These are phyloP conservation scores for Heptranchias perlo DNA, from an alignment of 2,113 vertebrate genomes.

Conservation along the genomic window DNA sequence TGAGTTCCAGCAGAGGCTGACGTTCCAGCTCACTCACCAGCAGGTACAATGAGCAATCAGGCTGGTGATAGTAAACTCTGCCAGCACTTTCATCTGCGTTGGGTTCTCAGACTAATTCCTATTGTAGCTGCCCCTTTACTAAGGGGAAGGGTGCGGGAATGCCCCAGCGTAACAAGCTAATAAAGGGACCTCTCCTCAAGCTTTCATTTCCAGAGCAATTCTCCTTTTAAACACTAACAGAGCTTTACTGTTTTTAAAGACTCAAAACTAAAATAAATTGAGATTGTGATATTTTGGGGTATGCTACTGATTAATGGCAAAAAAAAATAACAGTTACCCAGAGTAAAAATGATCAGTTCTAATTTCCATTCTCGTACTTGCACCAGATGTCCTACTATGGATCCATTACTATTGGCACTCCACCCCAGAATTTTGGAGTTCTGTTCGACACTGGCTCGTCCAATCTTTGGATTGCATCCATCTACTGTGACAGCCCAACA, in stretches of 20 bases:
- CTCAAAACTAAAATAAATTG: background rate
- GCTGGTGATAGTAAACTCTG: background rate
- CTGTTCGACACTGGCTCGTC: constrained; percentile 8
- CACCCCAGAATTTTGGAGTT: background rate
- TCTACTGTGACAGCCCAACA: constrained; percentile 38
- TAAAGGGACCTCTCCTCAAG: background rate
- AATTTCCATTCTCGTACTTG: background rate
- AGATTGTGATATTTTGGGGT: background rate
- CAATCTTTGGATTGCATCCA: background rate
- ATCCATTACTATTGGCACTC: background rate
- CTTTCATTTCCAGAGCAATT: background rate
- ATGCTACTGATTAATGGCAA: background rate
- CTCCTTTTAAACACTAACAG: background rate
- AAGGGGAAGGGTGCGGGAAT: background rate
- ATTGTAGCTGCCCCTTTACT: background rate
- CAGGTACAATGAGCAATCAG: background rate
- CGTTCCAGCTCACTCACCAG: background rate
- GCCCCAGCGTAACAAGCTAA: background rate
- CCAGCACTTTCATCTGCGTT: background rate
- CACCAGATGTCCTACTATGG: constrained; percentile 45
- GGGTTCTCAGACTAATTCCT: background rate
- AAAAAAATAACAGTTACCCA: background rate
- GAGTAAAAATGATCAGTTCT: background rate
- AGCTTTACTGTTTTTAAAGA: background rate
- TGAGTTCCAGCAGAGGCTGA: background rate